Percentiles rank a stretch among this genome's conserved stretches.
Evolutionary conservation across 2,113 vertebrate species (phyloP).

Genomic region (Chascanopsetta lugubris): DNA sequence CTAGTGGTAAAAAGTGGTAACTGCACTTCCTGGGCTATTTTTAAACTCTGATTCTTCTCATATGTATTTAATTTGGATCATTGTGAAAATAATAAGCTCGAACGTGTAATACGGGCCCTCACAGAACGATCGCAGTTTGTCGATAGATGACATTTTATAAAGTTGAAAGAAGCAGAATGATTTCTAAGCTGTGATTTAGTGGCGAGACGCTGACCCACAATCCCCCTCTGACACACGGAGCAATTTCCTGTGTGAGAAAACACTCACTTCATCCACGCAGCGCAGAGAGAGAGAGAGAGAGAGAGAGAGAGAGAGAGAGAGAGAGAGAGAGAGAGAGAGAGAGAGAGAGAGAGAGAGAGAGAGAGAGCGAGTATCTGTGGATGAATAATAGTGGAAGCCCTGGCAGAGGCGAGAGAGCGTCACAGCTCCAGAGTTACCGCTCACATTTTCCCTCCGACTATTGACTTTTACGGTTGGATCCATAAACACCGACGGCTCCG

Average conservation of each 20-base stretch:
- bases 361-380: conserved; percentile 47
- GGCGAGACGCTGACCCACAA: conserved; percentile 58
- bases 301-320: conserved; percentile 16
- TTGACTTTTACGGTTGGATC: conserved; percentile 47
- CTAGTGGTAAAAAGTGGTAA: too few relatives aligned
- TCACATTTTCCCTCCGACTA: conserved; percentile 55
- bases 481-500: conserved; percentile 52
- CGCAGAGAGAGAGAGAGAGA: conserved; percentile 24
- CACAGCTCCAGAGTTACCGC: conserved; percentile 11
- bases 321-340: conserved; percentile 40
- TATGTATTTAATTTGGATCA: too few relatives aligned
- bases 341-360: conserved; percentile 33
- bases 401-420: conserved; percentile 24
- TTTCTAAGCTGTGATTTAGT: conserved; percentile 65
- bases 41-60: too few relatives aligned
- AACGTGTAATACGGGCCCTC: too few relatives aligned
- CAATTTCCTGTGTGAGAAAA: conserved; percentile 78
- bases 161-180: conserved; percentile 12
- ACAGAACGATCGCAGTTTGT: conserved; percentile 1
- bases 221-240: conserved; percentile 66
- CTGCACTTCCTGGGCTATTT: too few relatives aligned
- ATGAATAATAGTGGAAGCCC: conserved; percentile 32
- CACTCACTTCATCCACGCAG: conserved; percentile 63
- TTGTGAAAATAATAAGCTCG: too few relatives aligned
- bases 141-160: conserved; percentile 20